Base-by-base conservation (phyloP, 2,797 vertebrate species). In the Pipistrellus pipistrellus region DNA sequence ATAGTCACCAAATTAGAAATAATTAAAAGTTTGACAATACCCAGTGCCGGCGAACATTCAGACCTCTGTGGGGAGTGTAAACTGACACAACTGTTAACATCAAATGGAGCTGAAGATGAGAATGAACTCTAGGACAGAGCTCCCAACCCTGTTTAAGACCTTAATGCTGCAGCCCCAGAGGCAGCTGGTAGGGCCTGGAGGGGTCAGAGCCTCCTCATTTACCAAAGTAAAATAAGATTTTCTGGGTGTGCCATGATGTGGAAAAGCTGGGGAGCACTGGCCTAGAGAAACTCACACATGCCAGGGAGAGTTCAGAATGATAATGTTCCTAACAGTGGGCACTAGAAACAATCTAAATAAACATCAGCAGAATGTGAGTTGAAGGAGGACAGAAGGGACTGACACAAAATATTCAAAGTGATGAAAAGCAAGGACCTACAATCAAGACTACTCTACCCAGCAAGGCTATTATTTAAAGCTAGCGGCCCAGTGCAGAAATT, bases 301-400 rank as follows among this genome's bases (percentile, higher is more conserved):
- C 62, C 13, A 1, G 10, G 12, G 20, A n/a, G 55, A 10, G 15
- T 35, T 92, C 35, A 23, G 85, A 68, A 57, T 3, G 17, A 15
- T 1, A 25, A 11, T 25, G 14, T 46, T n/a, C 64, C 35, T 4
- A 32, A 25, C 0, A 1, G 44, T 51, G 30, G 59, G 38, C 0
- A 10, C 64, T 15, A 1, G 30, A 32, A 84, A 38, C 44, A 2
- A 4, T 14, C 25, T 8, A 32, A 10, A 30, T 8, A 35, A 25
- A 32, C 62, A 51, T 12, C 48, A 38, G 57, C 6, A 55, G 59
- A 46, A 21, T 8, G 4, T 0, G 55, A 66, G 12, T 12, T 76
- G 41, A 1, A 41, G 41, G 0, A 41, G 44, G 27, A 17, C 72
- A 48, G 27, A 48, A 48, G 27, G 44, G 72, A 46, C 46, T 20